phyloP scores from a whole-genome alignment of 2,797 vertebrate genomes.

The Acanthornis magna region DNA sequence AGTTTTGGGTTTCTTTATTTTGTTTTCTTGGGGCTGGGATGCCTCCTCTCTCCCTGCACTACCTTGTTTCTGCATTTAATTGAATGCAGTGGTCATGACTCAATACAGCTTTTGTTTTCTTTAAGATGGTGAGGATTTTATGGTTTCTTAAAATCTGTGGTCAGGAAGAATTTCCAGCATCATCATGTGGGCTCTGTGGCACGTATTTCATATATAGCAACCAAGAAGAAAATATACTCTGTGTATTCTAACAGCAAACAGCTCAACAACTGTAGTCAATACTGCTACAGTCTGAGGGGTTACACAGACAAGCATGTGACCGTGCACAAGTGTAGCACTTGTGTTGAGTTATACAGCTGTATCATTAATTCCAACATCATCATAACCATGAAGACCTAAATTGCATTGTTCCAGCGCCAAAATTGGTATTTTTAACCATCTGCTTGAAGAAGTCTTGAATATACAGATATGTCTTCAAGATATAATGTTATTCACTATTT shows the following conservation, averaged over 20 bases:
- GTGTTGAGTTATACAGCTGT: not conserved
- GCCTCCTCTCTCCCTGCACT: not conserved
- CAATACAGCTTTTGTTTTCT: not conserved
- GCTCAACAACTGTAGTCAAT: not conserved
- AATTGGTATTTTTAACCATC: not conserved
- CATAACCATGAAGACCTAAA: not conserved
- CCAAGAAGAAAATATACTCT: not conserved
- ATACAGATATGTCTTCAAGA: not conserved
- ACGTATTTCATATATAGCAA: not conserved
- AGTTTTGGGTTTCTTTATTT: not conserved
- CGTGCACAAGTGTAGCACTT: not conserved
- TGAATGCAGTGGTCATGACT: not conserved
- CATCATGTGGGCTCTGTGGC: not conserved
- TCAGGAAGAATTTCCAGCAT: not conserved
- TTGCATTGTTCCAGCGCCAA: not conserved
- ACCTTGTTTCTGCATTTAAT: not conserved
- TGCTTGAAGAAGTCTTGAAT: not conserved
- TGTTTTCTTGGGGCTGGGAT: not conserved
- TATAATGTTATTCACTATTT: not conserved
- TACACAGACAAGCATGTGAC: rapidly evolving
- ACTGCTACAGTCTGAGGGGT: not conserved
- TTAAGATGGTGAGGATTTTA: not conserved
- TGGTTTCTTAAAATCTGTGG: not conserved
- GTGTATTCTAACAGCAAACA: not conserved
- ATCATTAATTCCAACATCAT: not conserved